These are phyloP conservation scores for Drosophila limbata DNA, from an alignment of 2,888 invertebrate species.

Conservation along the genomic window DNA sequence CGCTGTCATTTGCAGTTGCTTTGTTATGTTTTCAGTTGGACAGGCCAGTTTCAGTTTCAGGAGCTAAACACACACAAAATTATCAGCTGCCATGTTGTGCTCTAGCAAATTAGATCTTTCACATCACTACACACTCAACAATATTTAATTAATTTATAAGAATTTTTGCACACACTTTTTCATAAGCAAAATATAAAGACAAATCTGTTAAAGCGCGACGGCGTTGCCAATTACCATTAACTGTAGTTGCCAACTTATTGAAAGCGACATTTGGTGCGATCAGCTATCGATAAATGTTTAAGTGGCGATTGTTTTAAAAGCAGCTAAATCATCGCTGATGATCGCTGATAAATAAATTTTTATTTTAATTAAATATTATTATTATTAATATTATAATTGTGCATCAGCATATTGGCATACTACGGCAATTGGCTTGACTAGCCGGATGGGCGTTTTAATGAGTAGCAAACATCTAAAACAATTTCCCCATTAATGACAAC, in stretches of 20 bases:
- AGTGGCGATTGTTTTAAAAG: neutral
- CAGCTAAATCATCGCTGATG: neutral
- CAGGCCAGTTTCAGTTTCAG: slow-evolving; percentile 2
- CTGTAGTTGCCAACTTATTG: neutral
- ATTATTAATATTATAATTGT: too few relatives aligned
- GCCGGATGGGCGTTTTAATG: slow-evolving; percentile 25
- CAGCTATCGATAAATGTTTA: neutral
- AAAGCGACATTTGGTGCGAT: neutral
- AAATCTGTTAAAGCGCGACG: neutral
- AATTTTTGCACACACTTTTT: slow-evolving; percentile 3
- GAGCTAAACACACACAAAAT: slow-evolving; percentile 4
- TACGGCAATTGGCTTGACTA: slow-evolving; percentile 34
- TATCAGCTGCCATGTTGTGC: slow-evolving; percentile 11
- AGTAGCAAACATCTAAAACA: slow-evolving; percentile 66
- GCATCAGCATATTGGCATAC: neutral
- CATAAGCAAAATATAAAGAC: neutral
- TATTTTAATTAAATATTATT: too few relatives aligned
- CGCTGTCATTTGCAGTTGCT: slow-evolving; percentile 43
- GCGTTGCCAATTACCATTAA: neutral
- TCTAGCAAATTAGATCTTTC: slow-evolving; percentile 15
- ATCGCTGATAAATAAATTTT: neutral
- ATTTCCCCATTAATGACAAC: slow-evolving; percentile 75
- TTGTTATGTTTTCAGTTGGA: slow-evolving; percentile 10
- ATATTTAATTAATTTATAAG: neutral
- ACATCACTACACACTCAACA: slow-evolving; percentile 12